Conservation (phyloP, 2,888 invertebrate genomes). For the Sussaba pulchella region DNA sequence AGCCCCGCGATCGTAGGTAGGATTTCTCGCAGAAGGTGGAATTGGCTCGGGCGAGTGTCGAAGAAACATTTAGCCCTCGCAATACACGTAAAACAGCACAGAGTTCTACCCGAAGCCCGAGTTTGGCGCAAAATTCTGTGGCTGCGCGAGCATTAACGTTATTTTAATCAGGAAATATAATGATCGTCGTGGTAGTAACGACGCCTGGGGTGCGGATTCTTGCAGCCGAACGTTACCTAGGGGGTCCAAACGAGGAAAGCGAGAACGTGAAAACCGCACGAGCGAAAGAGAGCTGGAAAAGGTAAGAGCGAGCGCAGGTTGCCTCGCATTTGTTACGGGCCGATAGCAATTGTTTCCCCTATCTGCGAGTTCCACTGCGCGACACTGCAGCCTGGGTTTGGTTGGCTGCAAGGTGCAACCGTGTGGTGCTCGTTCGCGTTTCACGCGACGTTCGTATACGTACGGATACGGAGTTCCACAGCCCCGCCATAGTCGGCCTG, state of each 20-base stretch:
- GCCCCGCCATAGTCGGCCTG: slow-evolving; percentile 35
- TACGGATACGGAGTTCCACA: slow-evolving; percentile 35
- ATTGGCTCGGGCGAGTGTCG: not conserved
- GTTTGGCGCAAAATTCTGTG: slow-evolving; percentile 27
- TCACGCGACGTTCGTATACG: slow-evolving; percentile 43
- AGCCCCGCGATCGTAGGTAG: not conserved
- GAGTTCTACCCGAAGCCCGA: not conserved
- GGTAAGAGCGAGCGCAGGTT: slow-evolving; percentile 74
- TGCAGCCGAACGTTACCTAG: slow-evolving; percentile 62
- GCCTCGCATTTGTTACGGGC: slow-evolving; percentile 80
- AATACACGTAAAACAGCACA: slow-evolving; percentile 12
- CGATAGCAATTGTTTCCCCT: slow-evolving; percentile 82
- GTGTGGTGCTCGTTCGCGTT: slow-evolving; percentile 71
- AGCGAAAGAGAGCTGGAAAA: slow-evolving; percentile 43
- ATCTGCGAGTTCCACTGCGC: slow-evolving; percentile 80
- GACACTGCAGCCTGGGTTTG: slow-evolving; percentile 77
- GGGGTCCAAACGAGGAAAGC: slow-evolving; percentile 38
- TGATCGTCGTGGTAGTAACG: slow-evolving; percentile 69
- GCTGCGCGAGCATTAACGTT: slow-evolving; percentile 69
- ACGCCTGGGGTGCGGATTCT: slow-evolving; percentile 41
- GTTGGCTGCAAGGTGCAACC: slow-evolving; percentile 73
- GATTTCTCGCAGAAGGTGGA: slow-evolving; percentile 18
- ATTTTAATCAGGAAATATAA: slow-evolving; percentile 78
- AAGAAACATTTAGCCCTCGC: slow-evolving; percentile 3
- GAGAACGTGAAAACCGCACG: slow-evolving; percentile 32